Evolutionary conservation across 2,113 vertebrate genomes (phyloP).

Genomic region (Isurus oxyrinchus): DNA sequence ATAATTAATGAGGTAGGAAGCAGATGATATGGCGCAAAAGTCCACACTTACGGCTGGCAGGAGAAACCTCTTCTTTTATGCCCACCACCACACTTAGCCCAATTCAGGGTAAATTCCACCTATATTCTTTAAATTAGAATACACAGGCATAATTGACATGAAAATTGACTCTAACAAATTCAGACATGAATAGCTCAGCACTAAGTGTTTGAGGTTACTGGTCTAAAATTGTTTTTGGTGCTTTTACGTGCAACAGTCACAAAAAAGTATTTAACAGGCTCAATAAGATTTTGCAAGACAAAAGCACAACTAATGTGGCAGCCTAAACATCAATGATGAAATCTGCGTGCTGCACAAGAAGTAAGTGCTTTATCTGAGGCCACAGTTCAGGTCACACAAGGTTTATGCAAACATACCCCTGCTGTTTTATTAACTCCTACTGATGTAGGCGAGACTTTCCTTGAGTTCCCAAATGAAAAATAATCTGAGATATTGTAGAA

Average conservation of each 20-base stretch:
- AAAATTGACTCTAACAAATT: not conserved
- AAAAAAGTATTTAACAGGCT: not conserved
- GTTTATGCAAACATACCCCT: not conserved
- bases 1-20: too few relatives aligned
- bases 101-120: too few relatives aligned
- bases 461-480: slow-evolving; percentile 1
- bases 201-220: not conserved
- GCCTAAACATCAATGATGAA: not conserved
- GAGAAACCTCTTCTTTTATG: too few relatives aligned
- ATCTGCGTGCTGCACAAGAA: not conserved
- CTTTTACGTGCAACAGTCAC: not conserved
- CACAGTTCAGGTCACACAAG: not conserved
- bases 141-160: not conserved
- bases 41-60: too few relatives aligned
- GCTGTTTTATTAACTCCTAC: not conserved
- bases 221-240: not conserved
- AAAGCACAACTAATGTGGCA: not conserved
- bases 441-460: not conserved
- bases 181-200: not conserved
- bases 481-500: too few relatives aligned
- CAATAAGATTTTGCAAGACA: not conserved
- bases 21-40: too few relatives aligned
- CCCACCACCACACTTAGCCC: too few relatives aligned
- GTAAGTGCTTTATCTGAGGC: not conserved
- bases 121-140: not conserved